A percentile compares a stretch with the other conserved stretches of the same genome.
phyloP scores from a whole-genome alignment of 2,797 vertebrate species.

The Notoglanidium macrostoma region DNA sequence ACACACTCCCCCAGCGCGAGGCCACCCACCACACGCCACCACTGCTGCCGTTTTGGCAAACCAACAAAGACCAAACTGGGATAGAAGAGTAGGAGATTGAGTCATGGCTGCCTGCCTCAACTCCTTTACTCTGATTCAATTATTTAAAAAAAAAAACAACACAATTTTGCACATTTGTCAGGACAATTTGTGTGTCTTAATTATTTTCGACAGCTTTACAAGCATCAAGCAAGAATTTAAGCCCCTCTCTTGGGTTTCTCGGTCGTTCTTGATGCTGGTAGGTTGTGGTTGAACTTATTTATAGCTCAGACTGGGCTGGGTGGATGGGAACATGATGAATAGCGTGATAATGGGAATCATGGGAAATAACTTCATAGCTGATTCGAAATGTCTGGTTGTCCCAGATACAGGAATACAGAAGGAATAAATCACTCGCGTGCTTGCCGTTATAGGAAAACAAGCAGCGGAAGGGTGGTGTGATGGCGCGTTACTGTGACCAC shows the following conservation, averaged over 20 bases:
- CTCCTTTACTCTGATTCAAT: neutral
- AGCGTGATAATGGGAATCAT: neutral
- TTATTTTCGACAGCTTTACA: neutral
- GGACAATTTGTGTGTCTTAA: neutral
- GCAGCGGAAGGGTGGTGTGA: neutral
- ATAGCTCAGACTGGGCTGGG: constrained; percentile 9
- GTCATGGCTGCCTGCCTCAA: constrained; percentile 17
- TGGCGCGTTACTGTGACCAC: neutral
- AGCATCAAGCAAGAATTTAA: neutral
- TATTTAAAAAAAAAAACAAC: neutral
- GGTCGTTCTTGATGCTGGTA: neutral
- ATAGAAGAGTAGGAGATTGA: neutral
- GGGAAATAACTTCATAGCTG: neutral
- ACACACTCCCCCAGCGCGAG: constrained; percentile 34
- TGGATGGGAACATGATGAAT: constrained; percentile 9
- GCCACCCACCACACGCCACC: constrained; percentile 36
- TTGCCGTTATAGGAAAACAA: neutral
- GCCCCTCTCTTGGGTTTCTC: neutral
- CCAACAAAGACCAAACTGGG: neutral
- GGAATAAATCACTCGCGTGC: neutral
- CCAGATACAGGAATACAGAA: neutral
- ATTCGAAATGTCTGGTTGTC: constrained; percentile 6
- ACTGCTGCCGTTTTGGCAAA: constrained; percentile 27
- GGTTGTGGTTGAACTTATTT: neutral
- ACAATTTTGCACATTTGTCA: neutral